Evolutionary conservation across 2,797 vertebrate genomes (phyloP), one percentile per base, ranked within the genome.

Genomic region (Rhinichthys osculus): DNA sequence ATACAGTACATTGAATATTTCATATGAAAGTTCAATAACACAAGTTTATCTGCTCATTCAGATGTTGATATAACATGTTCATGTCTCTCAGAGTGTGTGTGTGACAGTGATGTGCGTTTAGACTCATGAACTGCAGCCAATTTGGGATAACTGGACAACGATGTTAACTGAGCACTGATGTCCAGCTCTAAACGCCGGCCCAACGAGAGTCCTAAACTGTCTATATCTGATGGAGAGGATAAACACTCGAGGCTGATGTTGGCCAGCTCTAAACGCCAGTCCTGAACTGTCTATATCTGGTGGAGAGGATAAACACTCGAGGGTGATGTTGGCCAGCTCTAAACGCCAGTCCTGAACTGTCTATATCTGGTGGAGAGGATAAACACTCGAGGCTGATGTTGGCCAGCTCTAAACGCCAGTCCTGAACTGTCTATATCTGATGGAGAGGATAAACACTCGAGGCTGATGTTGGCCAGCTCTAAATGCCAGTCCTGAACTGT

Each of bases 81-180:
- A 44, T 13, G 40, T 44, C 21, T 66, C 27, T 66, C 27, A 33
- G 30, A 17, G 64, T 14, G 27, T 66, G 27, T 66, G 64, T 66
- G 14, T 66, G 27, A 66, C 62, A 64, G 33, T 40, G 42, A 67
- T 62, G 83, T 35, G 13, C 7, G 57, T 74, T 87, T 82, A 85
- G 74, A 83, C 57, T 73, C 59, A 35, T 62, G 77, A 44, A 42
- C 30, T 59, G 66, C 38, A 87, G 82, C 78, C 82, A 88, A 96
- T 94, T 97, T 96, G 95, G 92, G 94, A 95, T 96, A 97, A 95
- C 95, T 95, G 94, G 95, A 94, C 93, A 96, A 95, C 91, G 96
- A 93, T 21, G 95, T 93, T 91, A 96, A 91, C 87, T 88, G 89
- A 93, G 40, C 40, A 40, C 40, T 40, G 8, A 8, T 40, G 40